phyloP scores from a whole-genome alignment of 2,113 vertebrate genomes.

The Erythrocercus mccallii region DNA sequence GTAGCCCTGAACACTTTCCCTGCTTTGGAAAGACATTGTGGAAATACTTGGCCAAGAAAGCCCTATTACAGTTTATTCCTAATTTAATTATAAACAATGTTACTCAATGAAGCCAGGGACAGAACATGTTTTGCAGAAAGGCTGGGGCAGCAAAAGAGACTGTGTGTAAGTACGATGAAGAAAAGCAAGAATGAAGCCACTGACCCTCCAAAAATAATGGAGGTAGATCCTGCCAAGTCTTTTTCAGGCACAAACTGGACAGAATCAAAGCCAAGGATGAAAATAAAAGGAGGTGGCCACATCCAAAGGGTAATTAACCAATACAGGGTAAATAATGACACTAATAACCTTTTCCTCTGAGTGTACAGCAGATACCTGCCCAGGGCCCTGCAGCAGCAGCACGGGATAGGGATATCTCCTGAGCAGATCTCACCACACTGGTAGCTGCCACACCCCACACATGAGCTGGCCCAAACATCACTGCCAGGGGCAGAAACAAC shows the following conservation, averaged over 20 bases:
- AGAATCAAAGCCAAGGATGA: neutral
- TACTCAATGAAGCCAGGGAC: neutral
- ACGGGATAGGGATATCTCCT: accelerated
- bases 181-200: neutral
- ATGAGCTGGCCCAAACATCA: accelerated
- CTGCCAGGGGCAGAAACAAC: neutral
- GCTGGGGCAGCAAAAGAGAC: neutral
- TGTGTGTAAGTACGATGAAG: neutral
- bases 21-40: neutral
- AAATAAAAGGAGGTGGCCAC: neutral
- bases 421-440: neutral
- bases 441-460: neutral
- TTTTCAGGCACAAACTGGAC: neutral
- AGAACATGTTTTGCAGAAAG: neutral
- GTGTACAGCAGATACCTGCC: neutral
- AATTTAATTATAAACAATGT: neutral
- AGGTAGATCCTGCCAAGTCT: neutral
- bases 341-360: neutral
- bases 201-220: neutral
- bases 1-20: neutral
- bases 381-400: neutral
- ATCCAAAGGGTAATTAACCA: neutral
- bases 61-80: neutral
- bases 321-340: neutral
- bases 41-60: neutral